These are phyloP conservation scores for Scolanthus callimorphus DNA, from an alignment of 92 coral and sea anemone genomes.

Conservation along the genomic window DNA sequence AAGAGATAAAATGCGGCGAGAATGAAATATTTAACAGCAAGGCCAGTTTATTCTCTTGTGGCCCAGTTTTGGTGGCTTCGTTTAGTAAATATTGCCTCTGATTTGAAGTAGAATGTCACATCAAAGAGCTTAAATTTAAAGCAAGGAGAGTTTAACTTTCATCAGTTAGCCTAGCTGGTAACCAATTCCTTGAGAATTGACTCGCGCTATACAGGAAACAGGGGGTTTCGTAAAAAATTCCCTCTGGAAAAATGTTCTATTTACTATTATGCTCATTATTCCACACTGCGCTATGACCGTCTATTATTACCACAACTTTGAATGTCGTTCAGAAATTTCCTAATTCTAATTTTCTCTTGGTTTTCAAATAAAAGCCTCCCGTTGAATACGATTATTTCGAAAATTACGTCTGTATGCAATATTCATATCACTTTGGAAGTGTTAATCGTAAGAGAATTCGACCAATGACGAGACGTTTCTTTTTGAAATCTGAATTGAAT, in stretches of 20 bases:
- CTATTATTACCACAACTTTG: too few species aligned
- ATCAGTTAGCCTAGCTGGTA: too few species aligned
- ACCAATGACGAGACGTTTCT: constrained; percentile 8
- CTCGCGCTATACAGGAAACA: too few species aligned
- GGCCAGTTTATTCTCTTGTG: constrained; percentile 35
- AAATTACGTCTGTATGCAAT: constrained; percentile 52
- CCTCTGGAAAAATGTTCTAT: too few species aligned
- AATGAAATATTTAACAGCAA: constrained; percentile 47
- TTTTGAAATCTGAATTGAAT: background rate
- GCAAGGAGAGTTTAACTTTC: too few species aligned
- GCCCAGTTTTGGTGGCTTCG: constrained; percentile 26
- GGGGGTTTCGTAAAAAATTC: too few species aligned
- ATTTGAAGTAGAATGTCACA: background rate
- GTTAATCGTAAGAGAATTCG: constrained; percentile 20
- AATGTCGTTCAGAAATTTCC: background rate
- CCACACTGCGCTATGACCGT: too few species aligned
- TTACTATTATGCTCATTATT: too few species aligned
- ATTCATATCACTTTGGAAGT: constrained; percentile 50
- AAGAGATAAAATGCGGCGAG: constrained; percentile 9
- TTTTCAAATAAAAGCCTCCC: constrained; percentile 29
- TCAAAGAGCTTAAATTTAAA: background rate
- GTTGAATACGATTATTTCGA: constrained; percentile 45
- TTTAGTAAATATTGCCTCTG: constrained; percentile 30
- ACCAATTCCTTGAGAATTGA: too few species aligned
- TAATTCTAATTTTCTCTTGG: background rate